Base-by-base conservation (phyloP, 2,797 vertebrate species). In the Silurus aristotelis region DNA sequence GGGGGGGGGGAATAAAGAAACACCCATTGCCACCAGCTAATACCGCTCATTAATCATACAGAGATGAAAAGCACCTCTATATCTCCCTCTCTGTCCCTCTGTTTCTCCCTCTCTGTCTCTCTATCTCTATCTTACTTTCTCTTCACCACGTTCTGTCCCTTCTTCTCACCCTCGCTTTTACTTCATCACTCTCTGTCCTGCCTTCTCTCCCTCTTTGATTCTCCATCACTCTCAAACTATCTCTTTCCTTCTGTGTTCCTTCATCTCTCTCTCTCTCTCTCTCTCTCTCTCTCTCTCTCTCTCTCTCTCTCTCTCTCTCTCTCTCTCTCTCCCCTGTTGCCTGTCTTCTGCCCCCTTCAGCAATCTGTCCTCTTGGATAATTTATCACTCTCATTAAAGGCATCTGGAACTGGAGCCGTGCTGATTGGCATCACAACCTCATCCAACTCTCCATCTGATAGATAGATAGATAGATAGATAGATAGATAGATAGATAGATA, bases 301-400 rank as follows among this genome's bases (percentile, higher is more conserved):
- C 14, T 77, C 27, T 10, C 27, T 46, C 70, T 46, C 70, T 22
- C 31, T 43, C 68, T 20, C 68, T 17, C 68, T 17, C 68, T 15
- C 68, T 55, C 10, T 60, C 5, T 38, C 31, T 12, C 14, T 77
- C 70, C 12, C 19, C 22, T 10, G 0, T 2, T 71, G 46, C 17
- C 73, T 52, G 22, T 73, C 71, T 77, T 25, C 80, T 82, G 63
- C 25, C 22, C 46, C 43, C 56, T 63, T 63, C 77, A 61, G 77
- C 77, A 79, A n/a, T 66, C 43, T 63, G 58, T 67, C 43, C 60
- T 83, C 58, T 63, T 83, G 61, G 55, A 81, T 79, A 70, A 79
- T 85, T 71, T 72, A 80, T 80, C 70, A 25, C 63, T 76, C 68
- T 66, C 22, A 67, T 86, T 82, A 82, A 68, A 43, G 70, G 13